A percentile compares a stretch with the other conserved stretches of the same genome.
These are phyloP conservation scores for Meandrina meandrites DNA, from an alignment of 92 coral and sea anemone species.

Conservation along the genomic window DNA sequence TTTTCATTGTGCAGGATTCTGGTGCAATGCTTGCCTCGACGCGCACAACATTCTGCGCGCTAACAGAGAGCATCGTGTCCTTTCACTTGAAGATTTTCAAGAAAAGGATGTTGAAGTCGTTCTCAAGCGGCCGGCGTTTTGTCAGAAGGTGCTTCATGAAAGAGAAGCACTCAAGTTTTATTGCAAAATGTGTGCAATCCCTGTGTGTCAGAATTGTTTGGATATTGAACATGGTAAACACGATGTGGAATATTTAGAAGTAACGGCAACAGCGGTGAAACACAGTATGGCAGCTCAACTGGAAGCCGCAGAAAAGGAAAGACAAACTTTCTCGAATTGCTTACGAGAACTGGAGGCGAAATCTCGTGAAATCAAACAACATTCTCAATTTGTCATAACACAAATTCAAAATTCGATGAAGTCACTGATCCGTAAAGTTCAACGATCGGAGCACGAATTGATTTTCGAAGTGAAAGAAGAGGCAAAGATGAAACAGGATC, in stretches of 20 bases:
- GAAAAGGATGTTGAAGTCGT: conserved; percentile 34
- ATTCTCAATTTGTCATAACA: not conserved
- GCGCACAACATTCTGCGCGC: conserved; percentile 33
- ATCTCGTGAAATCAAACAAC: not conserved
- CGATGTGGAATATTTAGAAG: conserved; percentile 30
- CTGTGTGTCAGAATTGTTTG: conserved; percentile 43
- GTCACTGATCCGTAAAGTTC: not conserved
- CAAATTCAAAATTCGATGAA: not conserved
- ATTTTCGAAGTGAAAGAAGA: not conserved
- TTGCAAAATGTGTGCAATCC: conserved; percentile 32
- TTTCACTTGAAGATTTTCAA: conserved; percentile 9
- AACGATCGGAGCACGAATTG: not conserved
- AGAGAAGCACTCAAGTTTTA: conserved; percentile 46
- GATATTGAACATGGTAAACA: conserved; percentile 37
- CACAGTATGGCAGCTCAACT: not conserved
- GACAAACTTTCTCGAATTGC: not conserved
- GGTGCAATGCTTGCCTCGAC: conserved; percentile 36
- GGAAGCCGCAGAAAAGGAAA: not conserved
- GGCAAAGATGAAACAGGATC: not conserved
- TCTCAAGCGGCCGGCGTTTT: conserved; percentile 38
- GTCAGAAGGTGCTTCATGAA: conserved; percentile 33
- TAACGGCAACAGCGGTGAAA: conserved; percentile 21
- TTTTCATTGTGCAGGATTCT: conserved; percentile 40
- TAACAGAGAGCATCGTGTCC: conserved; percentile 36
- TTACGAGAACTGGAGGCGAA: not conserved